Evolutionary conservation across 1,140 invertebrate species (phyloP).

Genomic region (Formica selysi): DNA sequence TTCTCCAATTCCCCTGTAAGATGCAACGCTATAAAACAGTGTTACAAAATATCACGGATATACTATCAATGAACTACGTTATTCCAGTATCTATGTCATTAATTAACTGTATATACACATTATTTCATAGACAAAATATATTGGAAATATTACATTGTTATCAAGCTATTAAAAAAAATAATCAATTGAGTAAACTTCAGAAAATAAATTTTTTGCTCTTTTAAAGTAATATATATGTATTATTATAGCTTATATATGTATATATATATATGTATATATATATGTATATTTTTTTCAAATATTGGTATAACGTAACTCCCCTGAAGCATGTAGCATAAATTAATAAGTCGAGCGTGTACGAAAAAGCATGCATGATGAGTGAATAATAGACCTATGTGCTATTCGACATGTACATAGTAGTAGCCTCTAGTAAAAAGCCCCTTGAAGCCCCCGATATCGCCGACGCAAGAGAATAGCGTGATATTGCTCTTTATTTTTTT

Average conservation of each 20-base stretch:
- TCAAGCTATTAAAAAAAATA: not conserved
- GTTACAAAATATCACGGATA: not conserved
- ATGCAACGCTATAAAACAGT: not conserved
- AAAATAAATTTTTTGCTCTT: not conserved
- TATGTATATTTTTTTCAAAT: not conserved
- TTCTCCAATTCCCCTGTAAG: constrained; percentile 32
- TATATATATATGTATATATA: too few species aligned
- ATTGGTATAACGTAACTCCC: constrained; percentile 24
- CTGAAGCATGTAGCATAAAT: constrained; percentile 19
- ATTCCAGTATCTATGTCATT: constrained; percentile 16
- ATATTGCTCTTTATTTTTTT: constrained; percentile 60
- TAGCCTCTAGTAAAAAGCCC: constrained; percentile 79
- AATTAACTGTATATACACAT: not conserved
- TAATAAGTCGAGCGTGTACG: not conserved
- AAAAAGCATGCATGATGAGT: constrained; percentile 74
- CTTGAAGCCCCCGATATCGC: constrained; percentile 75
- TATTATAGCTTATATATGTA: not conserved
- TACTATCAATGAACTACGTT: constrained; percentile 26
- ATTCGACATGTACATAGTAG: constrained; percentile 80
- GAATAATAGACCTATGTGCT: constrained; percentile 81
- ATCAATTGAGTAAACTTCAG: not conserved
- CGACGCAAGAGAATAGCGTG: constrained; percentile 61
- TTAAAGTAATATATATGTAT: not conserved
- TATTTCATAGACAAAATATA: not conserved
- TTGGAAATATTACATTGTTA: not conserved